Evolutionary conservation across 2,888 invertebrate genomes (phyloP).

Genomic region (Deladenus siricidicola): DNA sequence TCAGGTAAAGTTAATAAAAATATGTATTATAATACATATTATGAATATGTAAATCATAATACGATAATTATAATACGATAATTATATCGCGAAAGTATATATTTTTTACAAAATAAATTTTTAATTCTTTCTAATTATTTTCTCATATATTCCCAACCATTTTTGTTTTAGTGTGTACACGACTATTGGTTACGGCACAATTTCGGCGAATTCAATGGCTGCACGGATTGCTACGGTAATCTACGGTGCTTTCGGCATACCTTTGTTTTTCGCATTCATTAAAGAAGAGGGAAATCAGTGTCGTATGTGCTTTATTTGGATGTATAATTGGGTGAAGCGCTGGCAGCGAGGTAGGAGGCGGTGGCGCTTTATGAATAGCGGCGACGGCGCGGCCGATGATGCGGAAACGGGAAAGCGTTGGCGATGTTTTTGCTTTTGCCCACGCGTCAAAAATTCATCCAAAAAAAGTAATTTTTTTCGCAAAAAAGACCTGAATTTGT

Average conservation of each 20-base stretch:
- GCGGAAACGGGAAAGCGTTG: no score
- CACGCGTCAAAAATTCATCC: no score
- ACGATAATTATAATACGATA: no score
- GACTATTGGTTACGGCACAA: conserved; percentile 46
- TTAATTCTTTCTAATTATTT: no score
- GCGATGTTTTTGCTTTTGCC: no score
- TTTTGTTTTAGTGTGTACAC: conserved; percentile 45
- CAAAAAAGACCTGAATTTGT: no score
- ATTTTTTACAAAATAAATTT: no score
- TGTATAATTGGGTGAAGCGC: conserved; percentile 30
- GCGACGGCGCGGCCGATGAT: no score
- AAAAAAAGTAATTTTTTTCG: no score
- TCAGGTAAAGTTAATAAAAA: conserved; percentile 25
- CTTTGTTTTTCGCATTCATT: conserved; percentile 48
- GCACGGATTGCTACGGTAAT: conserved; percentile 36
- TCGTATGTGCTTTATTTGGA: conserved; percentile 32
- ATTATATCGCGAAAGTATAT: no score
- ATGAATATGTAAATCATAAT: conserved; percentile 1
- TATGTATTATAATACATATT: background rate
- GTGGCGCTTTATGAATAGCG: background rate
- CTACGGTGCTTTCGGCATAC: conserved; percentile 40
- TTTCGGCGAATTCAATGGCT: conserved; percentile 31
- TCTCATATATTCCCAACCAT: no score
- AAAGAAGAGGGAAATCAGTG: conserved; percentile 42
- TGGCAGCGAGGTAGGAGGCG: conserved; percentile 1